Base-by-base conservation (phyloP, 2,113 vertebrate species). In the Dunckerocampus dactyliophorus region DNA sequence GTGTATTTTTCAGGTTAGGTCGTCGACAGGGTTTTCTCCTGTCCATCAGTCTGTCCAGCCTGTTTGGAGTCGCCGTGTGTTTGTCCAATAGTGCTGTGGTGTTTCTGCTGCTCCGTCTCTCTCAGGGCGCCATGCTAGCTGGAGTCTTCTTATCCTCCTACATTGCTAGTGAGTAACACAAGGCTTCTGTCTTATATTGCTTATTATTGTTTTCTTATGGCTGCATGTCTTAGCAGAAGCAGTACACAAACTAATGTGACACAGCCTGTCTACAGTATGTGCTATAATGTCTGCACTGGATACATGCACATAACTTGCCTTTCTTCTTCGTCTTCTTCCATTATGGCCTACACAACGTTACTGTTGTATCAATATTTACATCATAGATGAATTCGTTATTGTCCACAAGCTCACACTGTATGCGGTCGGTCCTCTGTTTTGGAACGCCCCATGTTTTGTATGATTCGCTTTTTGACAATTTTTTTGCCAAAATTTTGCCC, bases 131-230 rank as follows among this genome's bases (percentile, higher is more conserved):
- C 0, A 49, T 75, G 3, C 87, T 95, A 63, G 93, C 93, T 0
- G 95, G 94, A 0, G 87, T 92, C 15, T 89, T 92, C 75, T 63
- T 98, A 0, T 81, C 93, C 21, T 91, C 95, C 4, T 95, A 92
- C 1, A 82, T 95, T 22, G 69, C 89, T 8, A 85, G 92, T 91
- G 65, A 89, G 91, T 88, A 31, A 22, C n/a, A 19, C 24, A 28
- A 28, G 5, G 24, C 24, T 28, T 28, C 24, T 28, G 5, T 39
- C 19, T 12, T 49, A 4, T 19, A 21, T 19, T 5, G 49, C 24
- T 12, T 49, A 12, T 24, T 22, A 51, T 51, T 24, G 13, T 14
- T 43, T 34, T 13, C 9, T 50, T 50, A 50, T 21, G 19, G n/a
- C 20, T 3, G 47, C 19, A 19, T 19, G 2, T 22, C 19, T 10